Percentiles rank a stretch among this genome's conserved stretches.
Evolutionary conservation across 2,888 invertebrate species (phyloP).

Genomic region (Theristus sp.): DNA sequence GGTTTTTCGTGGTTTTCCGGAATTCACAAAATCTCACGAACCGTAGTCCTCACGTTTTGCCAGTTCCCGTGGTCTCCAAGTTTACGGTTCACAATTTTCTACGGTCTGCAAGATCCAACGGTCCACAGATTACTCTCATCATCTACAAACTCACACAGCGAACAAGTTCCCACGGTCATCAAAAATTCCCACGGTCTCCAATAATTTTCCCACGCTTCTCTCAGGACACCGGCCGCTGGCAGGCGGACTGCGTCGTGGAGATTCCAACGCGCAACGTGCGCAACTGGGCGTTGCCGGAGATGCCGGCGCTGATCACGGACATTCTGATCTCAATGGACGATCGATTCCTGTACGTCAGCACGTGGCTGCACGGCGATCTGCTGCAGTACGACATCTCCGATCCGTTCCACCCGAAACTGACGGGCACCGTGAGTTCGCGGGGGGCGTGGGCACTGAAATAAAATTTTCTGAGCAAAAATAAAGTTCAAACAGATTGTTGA

Average conservation of each 20-base stretch:
- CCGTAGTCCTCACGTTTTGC: too few relatives aligned
- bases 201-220: too few relatives aligned
- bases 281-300: constrained; percentile 48
- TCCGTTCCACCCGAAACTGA: constrained; percentile 54
- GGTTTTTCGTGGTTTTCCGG: too few relatives aligned
- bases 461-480: background rate
- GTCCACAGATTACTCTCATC: too few relatives aligned
- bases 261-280: constrained; percentile 38
- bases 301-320: constrained; percentile 74
- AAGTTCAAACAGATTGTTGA: background rate
- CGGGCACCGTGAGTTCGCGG: constrained; percentile 43
- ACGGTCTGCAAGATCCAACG: too few relatives aligned
- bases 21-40: too few relatives aligned
- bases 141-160: too few relatives aligned
- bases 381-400: constrained; percentile 81
- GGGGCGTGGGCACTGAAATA: background rate
- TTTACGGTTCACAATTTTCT: too few relatives aligned
- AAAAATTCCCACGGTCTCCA: too few relatives aligned
- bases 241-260: constrained; percentile 4
- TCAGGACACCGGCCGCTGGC: background rate
- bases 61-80: too few relatives aligned
- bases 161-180: too few relatives aligned
- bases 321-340: constrained; percentile 85
- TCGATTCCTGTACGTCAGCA: constrained; percentile 56
- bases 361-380: constrained; percentile 80